Percentiles rank a stretch among this genome's conserved stretches.
Conservation (phyloP, 2,113 vertebrate genomes). For the Abramis brama region DNA sequence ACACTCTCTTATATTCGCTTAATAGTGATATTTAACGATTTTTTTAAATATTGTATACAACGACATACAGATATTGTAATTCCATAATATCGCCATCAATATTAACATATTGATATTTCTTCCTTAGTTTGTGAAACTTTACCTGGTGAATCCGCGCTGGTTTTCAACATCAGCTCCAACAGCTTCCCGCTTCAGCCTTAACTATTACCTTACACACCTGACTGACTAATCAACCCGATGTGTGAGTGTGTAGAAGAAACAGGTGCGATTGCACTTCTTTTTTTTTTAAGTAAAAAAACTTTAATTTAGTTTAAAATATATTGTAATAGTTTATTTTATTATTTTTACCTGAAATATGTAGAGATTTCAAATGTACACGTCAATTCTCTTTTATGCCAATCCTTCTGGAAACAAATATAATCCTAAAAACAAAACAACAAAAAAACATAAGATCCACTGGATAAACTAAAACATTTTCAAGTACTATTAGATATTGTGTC, state of each 20-base stretch:
- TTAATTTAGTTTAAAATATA: background rate
- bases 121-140: background rate
- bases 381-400: too few species aligned
- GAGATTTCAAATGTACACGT: background rate
- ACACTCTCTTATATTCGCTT: background rate
- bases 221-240: background rate
- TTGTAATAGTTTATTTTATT: background rate
- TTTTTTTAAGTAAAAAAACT: background rate
- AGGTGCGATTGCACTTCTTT: background rate
- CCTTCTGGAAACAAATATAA: background rate
- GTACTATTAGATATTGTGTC: background rate
- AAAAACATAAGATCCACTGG: background rate
- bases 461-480: background rate
- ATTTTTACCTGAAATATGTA: background rate
- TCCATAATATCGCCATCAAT: too few species aligned
- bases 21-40: background rate
- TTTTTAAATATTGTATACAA: too few species aligned
- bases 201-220: constrained; percentile 26
- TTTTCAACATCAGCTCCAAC: background rate
- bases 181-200: background rate
- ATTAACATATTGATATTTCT: background rate
- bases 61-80: background rate
- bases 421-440: background rate
- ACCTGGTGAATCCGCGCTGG: constrained; percentile 12
- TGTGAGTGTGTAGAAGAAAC: background rate